Evolutionary conservation across 2,888 invertebrate genomes (phyloP).

Genomic region (Ptychoptera contaminata): DNA sequence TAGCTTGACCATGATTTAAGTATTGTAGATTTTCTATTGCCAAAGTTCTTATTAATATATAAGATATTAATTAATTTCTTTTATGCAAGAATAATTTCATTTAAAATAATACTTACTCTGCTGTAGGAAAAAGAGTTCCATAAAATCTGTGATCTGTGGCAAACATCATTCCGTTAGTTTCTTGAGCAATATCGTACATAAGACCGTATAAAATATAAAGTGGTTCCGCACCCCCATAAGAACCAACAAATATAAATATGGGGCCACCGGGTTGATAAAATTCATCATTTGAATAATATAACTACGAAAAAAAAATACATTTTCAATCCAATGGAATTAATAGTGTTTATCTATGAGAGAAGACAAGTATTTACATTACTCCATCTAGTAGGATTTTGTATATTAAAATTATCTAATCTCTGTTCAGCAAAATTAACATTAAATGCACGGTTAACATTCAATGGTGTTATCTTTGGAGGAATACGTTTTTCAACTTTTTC

Average conservation of each 20-base stretch:
- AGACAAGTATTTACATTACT: conserved; percentile 33
- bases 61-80: conserved; percentile 1
- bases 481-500: too few species aligned
- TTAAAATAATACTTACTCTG: conserved; percentile 23
- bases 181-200: conserved; percentile 36
- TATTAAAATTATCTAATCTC: conserved; percentile 40
- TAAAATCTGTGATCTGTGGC: conserved; percentile 63
- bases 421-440: conserved; percentile 19
- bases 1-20: conserved; percentile 45
- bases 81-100: background rate
- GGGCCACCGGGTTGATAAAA: conserved; percentile 32
- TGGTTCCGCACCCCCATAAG: conserved; percentile 46
- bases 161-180: conserved; percentile 40
- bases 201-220: conserved; percentile 39
- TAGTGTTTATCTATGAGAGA: too few species aligned
- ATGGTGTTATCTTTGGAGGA: too few species aligned
- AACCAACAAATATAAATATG: conserved; percentile 46
- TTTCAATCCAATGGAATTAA: background rate
- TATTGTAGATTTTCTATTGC: conserved; percentile 41
- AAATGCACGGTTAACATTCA: too few species aligned
- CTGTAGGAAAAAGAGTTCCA: conserved; percentile 46
- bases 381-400: conserved; percentile 36
- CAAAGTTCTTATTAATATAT: conserved; percentile 31
- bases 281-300: conserved; percentile 30
- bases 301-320: conserved; percentile 21